These are phyloP conservation scores for Halichoeres trimaculatus DNA, from an alignment of 2,113 vertebrate genomes.

Conservation along the genomic window DNA sequence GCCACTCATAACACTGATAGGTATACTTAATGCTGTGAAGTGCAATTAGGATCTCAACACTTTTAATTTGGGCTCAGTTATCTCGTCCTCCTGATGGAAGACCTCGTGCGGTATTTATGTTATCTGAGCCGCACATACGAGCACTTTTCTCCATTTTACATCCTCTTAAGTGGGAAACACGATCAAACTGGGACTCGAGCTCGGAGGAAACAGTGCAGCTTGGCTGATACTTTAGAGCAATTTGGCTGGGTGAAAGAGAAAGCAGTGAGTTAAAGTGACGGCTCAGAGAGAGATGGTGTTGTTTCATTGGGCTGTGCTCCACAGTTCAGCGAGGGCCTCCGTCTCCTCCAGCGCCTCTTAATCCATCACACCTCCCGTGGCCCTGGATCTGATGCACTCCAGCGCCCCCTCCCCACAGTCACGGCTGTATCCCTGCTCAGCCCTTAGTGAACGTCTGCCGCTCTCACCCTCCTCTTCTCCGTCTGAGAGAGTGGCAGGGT, in stretches of 20 bases:
- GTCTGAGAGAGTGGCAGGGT: conserved; percentile 38
- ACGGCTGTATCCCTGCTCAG: conserved; percentile 30
- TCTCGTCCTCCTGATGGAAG: conserved; percentile 8
- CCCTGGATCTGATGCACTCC: conserved; percentile 69
- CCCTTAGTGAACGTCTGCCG: conserved; percentile 59
- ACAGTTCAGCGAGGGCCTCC: conserved; percentile 60
- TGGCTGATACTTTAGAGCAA: conserved; percentile 28
- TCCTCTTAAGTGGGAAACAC: conserved; percentile 16
- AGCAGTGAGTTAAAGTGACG: conserved; percentile 19
- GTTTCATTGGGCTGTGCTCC: conserved; percentile 49
- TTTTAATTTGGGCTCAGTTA: conserved; percentile 1
- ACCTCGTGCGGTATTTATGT: conserved; percentile 1
- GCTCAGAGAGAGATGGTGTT: conserved; percentile 51
- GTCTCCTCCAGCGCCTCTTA: conserved; percentile 59
- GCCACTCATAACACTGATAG: neutral
- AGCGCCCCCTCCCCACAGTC: conserved; percentile 19
- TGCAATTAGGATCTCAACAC: neutral
- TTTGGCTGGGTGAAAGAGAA: conserved; percentile 26
- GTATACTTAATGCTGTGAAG: neutral
- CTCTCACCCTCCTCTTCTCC: conserved; percentile 47
- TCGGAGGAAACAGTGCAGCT: neutral
- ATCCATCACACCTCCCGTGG: conserved; percentile 71
- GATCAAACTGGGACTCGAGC: conserved; percentile 1
- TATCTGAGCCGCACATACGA: conserved; percentile 10
- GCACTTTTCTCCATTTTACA: conserved; percentile 12